These are phyloP conservation scores for Mandrillus leucophaeus DNA, from an alignment of 2,113 vertebrate species.

Conservation along the genomic window DNA sequence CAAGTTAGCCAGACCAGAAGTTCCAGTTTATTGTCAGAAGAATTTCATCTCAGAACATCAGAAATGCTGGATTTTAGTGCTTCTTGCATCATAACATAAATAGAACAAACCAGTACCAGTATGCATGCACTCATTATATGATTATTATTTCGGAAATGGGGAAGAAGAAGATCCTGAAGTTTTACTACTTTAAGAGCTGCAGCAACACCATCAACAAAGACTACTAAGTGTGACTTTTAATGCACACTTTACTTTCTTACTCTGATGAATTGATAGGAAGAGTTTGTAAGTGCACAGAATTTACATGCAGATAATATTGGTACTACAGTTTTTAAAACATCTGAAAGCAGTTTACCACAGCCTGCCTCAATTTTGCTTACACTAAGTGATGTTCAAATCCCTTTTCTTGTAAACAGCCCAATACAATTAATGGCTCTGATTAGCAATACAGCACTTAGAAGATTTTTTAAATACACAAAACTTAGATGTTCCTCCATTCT, in stretches of 20 bases:
- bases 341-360: not conserved
- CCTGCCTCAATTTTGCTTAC: conserved; percentile 6
- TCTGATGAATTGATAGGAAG: not conserved
- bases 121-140: not conserved
- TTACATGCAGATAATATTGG: conserved; percentile 17
- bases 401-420: conserved; percentile 14
- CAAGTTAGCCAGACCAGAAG: not conserved
- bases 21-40: not conserved
- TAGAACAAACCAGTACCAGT: not conserved
- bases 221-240: not conserved
- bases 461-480: conserved; percentile 32
- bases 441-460: not conserved
- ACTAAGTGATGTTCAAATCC: not conserved
- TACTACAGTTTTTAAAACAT: conserved; percentile 17
- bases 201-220: not conserved
- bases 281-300: conserved; percentile 35
- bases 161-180: conserved; percentile 20
- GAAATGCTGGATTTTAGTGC: not conserved
- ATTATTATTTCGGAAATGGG: not conserved
- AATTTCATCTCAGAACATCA: conserved; percentile 1
- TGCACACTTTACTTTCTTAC: conserved; percentile 26
- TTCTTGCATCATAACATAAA: conserved; percentile 37
- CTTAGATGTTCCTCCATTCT: not conserved
- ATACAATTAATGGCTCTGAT: conserved; percentile 13
- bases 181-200: conserved; percentile 40